These are phyloP conservation scores for Otis tarda DNA, from an alignment of 2,113 vertebrate species.

Conservation along the genomic window DNA sequence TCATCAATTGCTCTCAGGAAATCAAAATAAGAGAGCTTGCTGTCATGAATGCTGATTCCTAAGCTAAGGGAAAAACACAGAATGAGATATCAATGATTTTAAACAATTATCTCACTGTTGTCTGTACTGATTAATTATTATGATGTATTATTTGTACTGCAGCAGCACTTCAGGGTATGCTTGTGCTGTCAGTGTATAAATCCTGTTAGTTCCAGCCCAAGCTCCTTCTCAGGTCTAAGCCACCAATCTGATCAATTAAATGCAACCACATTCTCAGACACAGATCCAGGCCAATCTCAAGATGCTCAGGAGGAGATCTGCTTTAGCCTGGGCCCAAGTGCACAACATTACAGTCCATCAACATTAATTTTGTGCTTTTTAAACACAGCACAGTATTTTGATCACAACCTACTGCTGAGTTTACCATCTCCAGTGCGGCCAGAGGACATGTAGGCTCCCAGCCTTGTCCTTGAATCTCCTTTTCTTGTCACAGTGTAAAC, in stretches of 20 bases:
- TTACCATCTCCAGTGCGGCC: rapidly evolving
- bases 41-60: constrained; percentile 60
- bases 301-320: not conserved
- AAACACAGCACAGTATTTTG: not conserved
- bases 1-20: constrained; percentile 70
- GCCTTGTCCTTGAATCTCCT: not conserved
- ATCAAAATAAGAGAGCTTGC: constrained; percentile 69
- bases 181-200: not conserved
- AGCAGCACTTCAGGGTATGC: constrained; percentile 1
- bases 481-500: not conserved
- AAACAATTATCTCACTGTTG: not conserved
- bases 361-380: not conserved
- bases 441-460: not conserved
- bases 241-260: not conserved
- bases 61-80: constrained; percentile 57
- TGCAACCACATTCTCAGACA: not conserved
- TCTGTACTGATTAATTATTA: constrained; percentile 22
- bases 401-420: not conserved
- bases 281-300: not conserved
- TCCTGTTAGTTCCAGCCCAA: not conserved
- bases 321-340: not conserved
- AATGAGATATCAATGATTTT: constrained; percentile 13
- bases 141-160: not conserved
- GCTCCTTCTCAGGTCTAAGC: not conserved
- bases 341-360: not conserved